phyloP scores from a whole-genome alignment of 2,888 invertebrate genomes.

The Ectobius pallidus region DNA sequence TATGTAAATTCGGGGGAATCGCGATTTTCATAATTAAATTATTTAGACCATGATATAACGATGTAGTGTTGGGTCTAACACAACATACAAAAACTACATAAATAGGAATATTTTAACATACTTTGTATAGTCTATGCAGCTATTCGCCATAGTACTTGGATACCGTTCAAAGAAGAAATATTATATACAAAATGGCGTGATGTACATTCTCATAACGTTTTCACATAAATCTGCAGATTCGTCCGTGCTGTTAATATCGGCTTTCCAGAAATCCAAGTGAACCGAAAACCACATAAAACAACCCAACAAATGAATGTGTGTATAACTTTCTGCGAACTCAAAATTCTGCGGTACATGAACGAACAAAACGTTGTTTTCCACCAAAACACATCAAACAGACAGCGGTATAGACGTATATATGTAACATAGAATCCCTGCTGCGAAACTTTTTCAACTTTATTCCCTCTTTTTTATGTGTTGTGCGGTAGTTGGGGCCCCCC shows the following conservation, averaged over 20 bases:
- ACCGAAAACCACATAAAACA: slow-evolving; percentile 23
- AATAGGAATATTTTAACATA: too few species aligned
- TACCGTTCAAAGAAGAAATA: too few species aligned
- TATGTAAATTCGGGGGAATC: too few species aligned
- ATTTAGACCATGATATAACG: too few species aligned
- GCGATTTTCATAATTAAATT: too few species aligned
- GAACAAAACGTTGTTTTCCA: slow-evolving; percentile 6
- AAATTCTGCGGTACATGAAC: slow-evolving; percentile 19
- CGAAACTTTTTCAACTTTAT: slow-evolving; percentile 20
- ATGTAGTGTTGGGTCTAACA: too few species aligned
- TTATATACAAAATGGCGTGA: too few species aligned
- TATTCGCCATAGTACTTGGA: too few species aligned
- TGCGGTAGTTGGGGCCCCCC: not conserved
- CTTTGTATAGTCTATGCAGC: too few species aligned
- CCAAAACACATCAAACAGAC: slow-evolving; percentile 16
- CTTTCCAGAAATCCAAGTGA: slow-evolving; percentile 14
- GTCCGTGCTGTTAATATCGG: slow-evolving; percentile 10
- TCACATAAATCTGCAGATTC: slow-evolving; percentile 17
- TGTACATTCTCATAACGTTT: too few species aligned
- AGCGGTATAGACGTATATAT: not conserved
- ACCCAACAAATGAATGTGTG: slow-evolving; percentile 20
- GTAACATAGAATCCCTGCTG: not conserved
- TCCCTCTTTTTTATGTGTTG: slow-evolving; percentile 15
- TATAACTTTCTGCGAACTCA: slow-evolving; percentile 25
- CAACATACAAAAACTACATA: too few species aligned